Percentiles rank a stretch among this genome's conserved stretches.
These are phyloP conservation scores for Tachycineta bicolor DNA, from an alignment of 2,113 vertebrate species.

Conservation along the genomic window DNA sequence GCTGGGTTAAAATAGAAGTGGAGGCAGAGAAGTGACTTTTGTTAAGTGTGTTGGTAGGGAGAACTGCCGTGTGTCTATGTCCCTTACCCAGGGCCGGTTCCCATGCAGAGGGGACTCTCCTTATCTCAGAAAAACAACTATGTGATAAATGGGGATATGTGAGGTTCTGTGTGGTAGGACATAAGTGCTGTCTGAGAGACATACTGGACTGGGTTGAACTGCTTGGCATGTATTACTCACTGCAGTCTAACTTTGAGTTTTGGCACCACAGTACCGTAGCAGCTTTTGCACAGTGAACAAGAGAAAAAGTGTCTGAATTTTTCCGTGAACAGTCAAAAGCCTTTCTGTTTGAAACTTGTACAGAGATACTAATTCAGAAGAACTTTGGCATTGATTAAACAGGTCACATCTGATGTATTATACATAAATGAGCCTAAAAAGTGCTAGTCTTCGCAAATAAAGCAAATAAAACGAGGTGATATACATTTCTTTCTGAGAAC, in stretches of 20 bases:
- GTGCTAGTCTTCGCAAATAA: conserved; percentile 9
- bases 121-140: neutral
- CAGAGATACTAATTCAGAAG: conserved; percentile 50
- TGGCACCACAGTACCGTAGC: conserved; percentile 36
- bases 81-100: neutral
- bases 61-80: neutral
- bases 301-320: conserved; percentile 61
- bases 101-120: neutral
- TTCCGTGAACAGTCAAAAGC: conserved; percentile 55
- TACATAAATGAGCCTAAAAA: conserved; percentile 56
- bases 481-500: conserved; percentile 50
- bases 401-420: conserved; percentile 65
- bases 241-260: conserved; percentile 55
- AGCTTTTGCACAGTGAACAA: conserved; percentile 26
- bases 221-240: conserved; percentile 49
- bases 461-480: neutral
- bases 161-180: neutral
- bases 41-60: neutral
- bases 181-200: neutral
- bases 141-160: neutral
- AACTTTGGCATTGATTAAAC: conserved; percentile 57
- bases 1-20: neutral
- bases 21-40: neutral
- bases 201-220: conserved; percentile 27
- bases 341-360: conserved; percentile 54